These are phyloP conservation scores for Trachelus iudaicus DNA, from an alignment of 2,888 invertebrate species.

Conservation along the genomic window DNA sequence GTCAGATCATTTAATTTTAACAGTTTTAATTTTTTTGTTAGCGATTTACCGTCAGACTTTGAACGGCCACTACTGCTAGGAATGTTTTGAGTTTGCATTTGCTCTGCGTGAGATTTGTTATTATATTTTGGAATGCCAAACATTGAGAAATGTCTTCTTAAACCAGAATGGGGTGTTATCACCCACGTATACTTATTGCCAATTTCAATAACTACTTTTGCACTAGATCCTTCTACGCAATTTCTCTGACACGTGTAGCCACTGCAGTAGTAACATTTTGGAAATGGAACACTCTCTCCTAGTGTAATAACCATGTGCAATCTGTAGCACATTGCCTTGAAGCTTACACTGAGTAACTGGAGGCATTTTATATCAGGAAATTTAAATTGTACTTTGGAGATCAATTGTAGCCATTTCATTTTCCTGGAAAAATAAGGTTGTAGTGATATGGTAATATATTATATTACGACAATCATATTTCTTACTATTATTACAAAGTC, in stretches of 20 bases:
- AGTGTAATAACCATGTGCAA: conserved; percentile 59
- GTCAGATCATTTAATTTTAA: conserved; percentile 53
- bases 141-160: conserved; percentile 60
- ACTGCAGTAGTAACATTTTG: conserved; percentile 61
- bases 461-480: not conserved
- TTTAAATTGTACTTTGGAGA: conserved; percentile 59
- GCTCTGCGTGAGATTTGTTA: conserved; percentile 43
- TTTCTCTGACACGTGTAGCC: conserved; percentile 62
- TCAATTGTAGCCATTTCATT: conserved; percentile 62
- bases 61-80: conserved; percentile 31
- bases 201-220: conserved; percentile 64
- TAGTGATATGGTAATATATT: not conserved
- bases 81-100: conserved; percentile 40
- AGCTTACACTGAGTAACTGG: conserved; percentile 58
- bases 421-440: conserved; percentile 48
- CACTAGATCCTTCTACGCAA: conserved; percentile 60
- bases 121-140: conserved; percentile 62
- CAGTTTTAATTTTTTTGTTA: conserved; percentile 53
- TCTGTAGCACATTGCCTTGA: conserved; percentile 63
- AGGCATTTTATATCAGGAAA: conserved; percentile 62
- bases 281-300: conserved; percentile 56
- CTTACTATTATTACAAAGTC: not conserved
- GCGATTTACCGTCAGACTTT: conserved; percentile 54
- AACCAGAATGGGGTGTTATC: conserved; percentile 58
- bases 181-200: conserved; percentile 66